Evolutionary conservation across 2,888 invertebrate genomes (phyloP).

Genomic region (Pheosia gnoma): DNA sequence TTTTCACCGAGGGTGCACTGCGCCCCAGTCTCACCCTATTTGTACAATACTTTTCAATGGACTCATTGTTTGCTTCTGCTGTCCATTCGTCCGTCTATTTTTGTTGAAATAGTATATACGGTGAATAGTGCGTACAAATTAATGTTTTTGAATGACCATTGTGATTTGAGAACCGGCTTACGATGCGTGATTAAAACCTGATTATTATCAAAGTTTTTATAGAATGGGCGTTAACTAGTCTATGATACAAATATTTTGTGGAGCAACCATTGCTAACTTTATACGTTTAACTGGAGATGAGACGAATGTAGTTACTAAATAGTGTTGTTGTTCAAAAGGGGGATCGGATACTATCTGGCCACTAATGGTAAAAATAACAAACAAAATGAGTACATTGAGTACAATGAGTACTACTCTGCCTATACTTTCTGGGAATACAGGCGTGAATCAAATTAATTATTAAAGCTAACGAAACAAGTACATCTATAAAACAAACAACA

Average conservation of each 20-base stretch:
- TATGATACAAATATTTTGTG: too few relatives aligned
- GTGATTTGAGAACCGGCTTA: not conserved
- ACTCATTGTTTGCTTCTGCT: slow-evolving; percentile 65
- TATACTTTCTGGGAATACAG: too few relatives aligned
- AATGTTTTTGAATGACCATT: slow-evolving; percentile 7
- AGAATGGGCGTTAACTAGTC: too few relatives aligned
- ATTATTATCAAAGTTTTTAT: not conserved
- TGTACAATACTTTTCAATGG: slow-evolving; percentile 76
- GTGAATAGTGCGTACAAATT: slow-evolving; percentile 6
- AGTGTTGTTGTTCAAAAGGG: too few relatives aligned
- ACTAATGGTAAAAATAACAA: too few relatives aligned
- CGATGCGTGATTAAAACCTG: not conserved
- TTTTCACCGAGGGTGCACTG: slow-evolving; percentile 62
- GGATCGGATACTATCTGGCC: too few relatives aligned
- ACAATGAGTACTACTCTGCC: too few relatives aligned
- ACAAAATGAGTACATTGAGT: too few relatives aligned
- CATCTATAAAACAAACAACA: slow-evolving; percentile 12
- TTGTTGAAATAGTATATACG: slow-evolving; percentile 19
- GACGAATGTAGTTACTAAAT: too few relatives aligned
- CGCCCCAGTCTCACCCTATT: slow-evolving; percentile 59
- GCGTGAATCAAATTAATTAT: too few relatives aligned
- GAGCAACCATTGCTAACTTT: too few relatives aligned
- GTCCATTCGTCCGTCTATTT: slow-evolving; percentile 37
- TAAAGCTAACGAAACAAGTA: not conserved
- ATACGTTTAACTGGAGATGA: too few relatives aligned